Conservation (phyloP, 1,140 invertebrate species). For the Ptiloglossa arizonensis region DNA sequence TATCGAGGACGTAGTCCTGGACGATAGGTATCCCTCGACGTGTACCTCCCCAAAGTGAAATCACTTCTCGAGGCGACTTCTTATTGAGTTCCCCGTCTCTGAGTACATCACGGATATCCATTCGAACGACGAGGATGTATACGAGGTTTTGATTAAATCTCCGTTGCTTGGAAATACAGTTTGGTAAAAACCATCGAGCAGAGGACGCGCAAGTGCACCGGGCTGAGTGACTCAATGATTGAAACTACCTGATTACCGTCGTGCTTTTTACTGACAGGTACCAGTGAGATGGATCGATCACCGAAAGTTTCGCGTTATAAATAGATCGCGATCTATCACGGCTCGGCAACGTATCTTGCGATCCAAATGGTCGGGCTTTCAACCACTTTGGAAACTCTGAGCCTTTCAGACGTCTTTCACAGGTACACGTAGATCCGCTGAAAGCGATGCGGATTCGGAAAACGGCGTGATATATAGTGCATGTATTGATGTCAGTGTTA, state of each 20-base stretch:
- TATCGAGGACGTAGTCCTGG: too few species aligned
- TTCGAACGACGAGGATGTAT: slow-evolving; percentile 2
- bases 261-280: neutral
- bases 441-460: too few species aligned
- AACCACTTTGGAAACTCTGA: neutral
- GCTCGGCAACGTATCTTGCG: neutral
- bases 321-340: slow-evolving; percentile 11
- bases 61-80: neutral
- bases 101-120: neutral
- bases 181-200: neutral
- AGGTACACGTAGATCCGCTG: too few species aligned
- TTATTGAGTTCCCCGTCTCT: neutral
- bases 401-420: neutral
- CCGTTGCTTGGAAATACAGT: neutral
- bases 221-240: neutral
- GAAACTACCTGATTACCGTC: slow-evolving; percentile 14
- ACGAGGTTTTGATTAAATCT: neutral
- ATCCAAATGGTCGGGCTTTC: neutral
- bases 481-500: too few species aligned
- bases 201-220: neutral
- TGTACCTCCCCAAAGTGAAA: neutral
- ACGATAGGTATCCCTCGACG: too few species aligned
- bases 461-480: too few species aligned
- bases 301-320: neutral
- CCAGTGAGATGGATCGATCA: neutral